These are phyloP conservation scores for Neodontobutis hainanensis DNA, from an alignment of 2,113 vertebrate species.

Conservation along the genomic window DNA sequence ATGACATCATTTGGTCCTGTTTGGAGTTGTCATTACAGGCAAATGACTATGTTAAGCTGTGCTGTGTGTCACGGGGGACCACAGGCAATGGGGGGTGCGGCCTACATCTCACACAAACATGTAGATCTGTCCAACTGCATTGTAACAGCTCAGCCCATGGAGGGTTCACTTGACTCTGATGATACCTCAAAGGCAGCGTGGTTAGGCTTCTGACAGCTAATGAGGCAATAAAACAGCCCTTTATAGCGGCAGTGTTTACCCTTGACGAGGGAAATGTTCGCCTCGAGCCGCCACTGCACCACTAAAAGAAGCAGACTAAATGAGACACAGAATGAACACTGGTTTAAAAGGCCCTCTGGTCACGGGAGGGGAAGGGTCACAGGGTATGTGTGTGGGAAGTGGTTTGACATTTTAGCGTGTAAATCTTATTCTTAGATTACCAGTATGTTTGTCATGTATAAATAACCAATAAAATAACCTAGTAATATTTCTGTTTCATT, in stretches of 20 bases:
- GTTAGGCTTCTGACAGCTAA: slow-evolving; percentile 73
- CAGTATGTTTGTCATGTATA: slow-evolving; percentile 29
- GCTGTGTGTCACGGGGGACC: slow-evolving; percentile 57
- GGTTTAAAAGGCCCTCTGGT: slow-evolving; percentile 63
- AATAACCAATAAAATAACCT: slow-evolving; percentile 3
- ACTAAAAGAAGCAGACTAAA: slow-evolving; percentile 60
- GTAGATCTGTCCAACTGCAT: slow-evolving; percentile 29
- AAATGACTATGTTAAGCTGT: slow-evolving; percentile 58
- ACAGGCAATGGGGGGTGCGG: slow-evolving; percentile 60
- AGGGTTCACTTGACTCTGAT: slow-evolving; percentile 63
- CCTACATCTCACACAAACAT: slow-evolving; percentile 41
- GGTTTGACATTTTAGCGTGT: slow-evolving; percentile 9
- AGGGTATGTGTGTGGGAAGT: slow-evolving; percentile 19
- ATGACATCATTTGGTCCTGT: slow-evolving; percentile 74
- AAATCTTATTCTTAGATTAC: slow-evolving; percentile 21
- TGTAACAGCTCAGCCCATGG: slow-evolving; percentile 46
- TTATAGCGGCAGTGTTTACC: slow-evolving; percentile 72
- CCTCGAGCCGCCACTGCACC: slow-evolving; percentile 58
- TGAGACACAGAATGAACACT: slow-evolving; percentile 40
- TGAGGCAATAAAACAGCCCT: slow-evolving; percentile 74
- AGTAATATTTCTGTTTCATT: slow-evolving; percentile 77
- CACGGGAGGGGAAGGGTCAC: slow-evolving; percentile 14
- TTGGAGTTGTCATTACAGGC: slow-evolving; percentile 69
- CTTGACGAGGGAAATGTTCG: slow-evolving; percentile 71
- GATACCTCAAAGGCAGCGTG: slow-evolving; percentile 70